These are phyloP conservation scores for Chironomus striatipennis DNA, from an alignment of 1,140 invertebrate species.

Conservation along the genomic window DNA sequence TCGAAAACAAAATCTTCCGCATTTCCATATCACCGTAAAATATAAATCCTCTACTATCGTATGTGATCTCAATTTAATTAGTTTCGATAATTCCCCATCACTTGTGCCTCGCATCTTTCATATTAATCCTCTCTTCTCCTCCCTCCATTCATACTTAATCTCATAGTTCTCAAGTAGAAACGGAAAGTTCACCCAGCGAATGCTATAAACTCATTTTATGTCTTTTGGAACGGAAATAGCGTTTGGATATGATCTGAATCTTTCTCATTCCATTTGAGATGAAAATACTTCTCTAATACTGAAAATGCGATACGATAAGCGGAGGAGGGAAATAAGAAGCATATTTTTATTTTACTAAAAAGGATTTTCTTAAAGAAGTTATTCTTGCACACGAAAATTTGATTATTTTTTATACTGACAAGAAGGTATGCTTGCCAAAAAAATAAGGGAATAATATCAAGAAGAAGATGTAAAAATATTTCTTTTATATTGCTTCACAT, in stretches of 20 bases:
- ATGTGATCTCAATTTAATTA: not conserved
- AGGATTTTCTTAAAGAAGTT: slow-evolving; percentile 13
- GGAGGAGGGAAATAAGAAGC: not conserved
- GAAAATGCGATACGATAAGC: not conserved
- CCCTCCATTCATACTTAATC: not conserved
- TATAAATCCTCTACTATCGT: too few species aligned
- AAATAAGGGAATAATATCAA: not conserved
- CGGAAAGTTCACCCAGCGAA: not conserved
- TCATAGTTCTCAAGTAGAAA: not conserved
- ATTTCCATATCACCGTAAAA: too few species aligned
- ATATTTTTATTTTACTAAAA: slow-evolving; percentile 18
- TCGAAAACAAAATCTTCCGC: too few species aligned
- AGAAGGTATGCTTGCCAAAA: slow-evolving; percentile 8
- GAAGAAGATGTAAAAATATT: not conserved
- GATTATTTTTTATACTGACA: slow-evolving; percentile 8
- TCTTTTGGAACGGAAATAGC: slow-evolving; percentile 12
- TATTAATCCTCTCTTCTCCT: not conserved
- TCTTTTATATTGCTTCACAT: slow-evolving; percentile 20
- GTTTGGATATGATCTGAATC: slow-evolving; percentile 1
- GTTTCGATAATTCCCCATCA: not conserved
- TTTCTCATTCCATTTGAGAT: too few species aligned
- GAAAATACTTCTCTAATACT: too few species aligned
- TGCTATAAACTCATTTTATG: slow-evolving; percentile 3
- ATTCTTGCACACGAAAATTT: slow-evolving; percentile 19
- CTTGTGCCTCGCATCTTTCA: not conserved